Evolutionary conservation across 2,797 vertebrate species (phyloP).

Genomic region (Eupleurogrammus muticus): DNA sequence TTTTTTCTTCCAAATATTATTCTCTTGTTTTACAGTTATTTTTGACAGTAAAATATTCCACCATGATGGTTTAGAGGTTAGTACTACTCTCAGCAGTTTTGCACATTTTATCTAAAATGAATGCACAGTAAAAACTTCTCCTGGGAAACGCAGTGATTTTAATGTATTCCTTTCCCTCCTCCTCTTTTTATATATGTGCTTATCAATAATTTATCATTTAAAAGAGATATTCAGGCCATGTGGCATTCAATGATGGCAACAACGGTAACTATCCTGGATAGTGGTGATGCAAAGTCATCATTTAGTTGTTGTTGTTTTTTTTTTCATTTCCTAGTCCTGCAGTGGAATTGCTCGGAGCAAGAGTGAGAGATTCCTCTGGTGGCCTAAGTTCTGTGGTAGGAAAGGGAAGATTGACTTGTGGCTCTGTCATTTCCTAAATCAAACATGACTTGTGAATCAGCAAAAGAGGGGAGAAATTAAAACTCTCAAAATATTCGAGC

Average conservation of each 20-base stretch:
- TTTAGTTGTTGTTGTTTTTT: constrained; percentile 6
- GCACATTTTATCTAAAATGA: constrained; percentile 4
- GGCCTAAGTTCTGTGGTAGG: constrained; percentile 47
- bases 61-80: not conserved
- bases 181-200: not conserved
- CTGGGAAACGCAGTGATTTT: not conserved
- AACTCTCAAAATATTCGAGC: constrained; percentile 71
- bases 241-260: constrained; percentile 9
- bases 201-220: not conserved
- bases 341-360: constrained; percentile 25
- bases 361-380: constrained; percentile 46
- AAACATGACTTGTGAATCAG: constrained; percentile 76
- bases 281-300: constrained; percentile 8
- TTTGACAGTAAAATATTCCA: constrained; percentile 10
- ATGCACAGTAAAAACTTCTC: not conserved
- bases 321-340: constrained; percentile 18
- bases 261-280: constrained; percentile 2
- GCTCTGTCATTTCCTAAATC: constrained; percentile 73
- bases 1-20: not conserved
- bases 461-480: constrained; percentile 69
- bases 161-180: not conserved
- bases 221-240: not conserved
- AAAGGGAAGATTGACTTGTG: constrained; percentile 68
- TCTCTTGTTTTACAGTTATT: not conserved
- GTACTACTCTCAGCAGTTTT: not conserved